phyloP scores from a whole-genome alignment of 2,888 invertebrate species.

The Spilarctia lutea region DNA sequence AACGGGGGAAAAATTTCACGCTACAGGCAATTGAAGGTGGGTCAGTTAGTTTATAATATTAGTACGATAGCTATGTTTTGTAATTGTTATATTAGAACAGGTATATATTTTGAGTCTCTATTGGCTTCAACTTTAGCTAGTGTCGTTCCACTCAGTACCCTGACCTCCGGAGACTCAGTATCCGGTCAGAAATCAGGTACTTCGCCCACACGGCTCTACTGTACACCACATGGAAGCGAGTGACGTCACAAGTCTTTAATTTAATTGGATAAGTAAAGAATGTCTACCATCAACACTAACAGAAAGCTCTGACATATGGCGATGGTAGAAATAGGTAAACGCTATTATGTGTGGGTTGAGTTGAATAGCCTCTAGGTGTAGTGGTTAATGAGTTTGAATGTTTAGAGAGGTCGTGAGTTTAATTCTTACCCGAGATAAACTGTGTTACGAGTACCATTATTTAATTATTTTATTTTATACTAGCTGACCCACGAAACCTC shows the following conservation, averaged over 20 bases:
- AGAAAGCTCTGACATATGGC: not conserved
- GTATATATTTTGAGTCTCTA: not conserved
- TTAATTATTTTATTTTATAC: too few relatives aligned
- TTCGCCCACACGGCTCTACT: not conserved
- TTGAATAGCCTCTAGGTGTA: not conserved
- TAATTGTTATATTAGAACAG: not conserved
- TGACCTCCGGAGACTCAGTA: not conserved
- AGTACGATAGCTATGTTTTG: too few relatives aligned
- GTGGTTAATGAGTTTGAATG: not conserved
- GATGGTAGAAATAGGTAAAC: not conserved
- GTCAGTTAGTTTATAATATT: too few relatives aligned
- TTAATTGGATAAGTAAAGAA: conserved; percentile 1
- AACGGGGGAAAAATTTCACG: too few relatives aligned
- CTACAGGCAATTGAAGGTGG: too few relatives aligned
- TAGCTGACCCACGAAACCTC: too few relatives aligned
- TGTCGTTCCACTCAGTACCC: not conserved
- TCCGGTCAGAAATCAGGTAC: not conserved
- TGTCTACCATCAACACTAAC: not conserved
- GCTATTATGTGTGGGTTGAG: not conserved
- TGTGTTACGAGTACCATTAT: not conserved
- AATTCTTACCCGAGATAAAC: not conserved
- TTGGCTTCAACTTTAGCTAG: not conserved
- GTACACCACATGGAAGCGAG: not conserved
- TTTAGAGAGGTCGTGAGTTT: too few relatives aligned
- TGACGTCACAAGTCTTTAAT: not conserved